Base-by-base conservation (phyloP, 2,888 invertebrate species). In the Apamea sordens region DNA sequence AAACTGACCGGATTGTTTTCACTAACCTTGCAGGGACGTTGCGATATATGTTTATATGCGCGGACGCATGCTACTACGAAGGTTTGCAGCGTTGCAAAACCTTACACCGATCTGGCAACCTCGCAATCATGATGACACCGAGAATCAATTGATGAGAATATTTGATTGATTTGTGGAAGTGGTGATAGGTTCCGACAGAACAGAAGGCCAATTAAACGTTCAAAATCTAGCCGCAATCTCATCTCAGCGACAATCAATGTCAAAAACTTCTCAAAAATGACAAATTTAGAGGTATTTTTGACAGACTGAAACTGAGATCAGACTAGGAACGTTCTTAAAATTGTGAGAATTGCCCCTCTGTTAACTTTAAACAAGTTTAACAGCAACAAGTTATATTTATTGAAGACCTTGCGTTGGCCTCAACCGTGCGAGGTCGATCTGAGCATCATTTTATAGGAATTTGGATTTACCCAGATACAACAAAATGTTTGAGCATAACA, bases 41-140 rank as follows among this genome's bases (percentile, higher is more conserved):
- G 89, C 89, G 83, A 83, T 88, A 81, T 82, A 80, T 68, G 83
- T 88, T 87, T 82, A 80, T 88, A 89, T 89, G 89, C 89, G 85
- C 77, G 44, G 74, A 80, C 87, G 87, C 87, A 80, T 72, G 75
- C 78, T 82, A 41, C 81, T 77, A 56, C 75, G 88, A 88, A 88
- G 88, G 88, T 84, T 84, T 67, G 84, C 79, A 70, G 53, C 64
- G 77, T 86, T 88, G 88, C 88, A 78, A 88, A 80, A 88, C 78
- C 41, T 84, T 74, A 78, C 70, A 78, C 77, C 85, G 65, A 80
- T 67, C 84, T 86, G 84, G 86, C 86, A 86, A 86, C 85, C 69
- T 71, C 78, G 86, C 81, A 41, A 47, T 76, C 21, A 72, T 86
- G 86, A 86, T 86, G 86, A 79, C 84, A 86, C 78, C 65, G 65